Conservation (phyloP, 2,888 invertebrate species). For the Cerastis rubricosa region DNA sequence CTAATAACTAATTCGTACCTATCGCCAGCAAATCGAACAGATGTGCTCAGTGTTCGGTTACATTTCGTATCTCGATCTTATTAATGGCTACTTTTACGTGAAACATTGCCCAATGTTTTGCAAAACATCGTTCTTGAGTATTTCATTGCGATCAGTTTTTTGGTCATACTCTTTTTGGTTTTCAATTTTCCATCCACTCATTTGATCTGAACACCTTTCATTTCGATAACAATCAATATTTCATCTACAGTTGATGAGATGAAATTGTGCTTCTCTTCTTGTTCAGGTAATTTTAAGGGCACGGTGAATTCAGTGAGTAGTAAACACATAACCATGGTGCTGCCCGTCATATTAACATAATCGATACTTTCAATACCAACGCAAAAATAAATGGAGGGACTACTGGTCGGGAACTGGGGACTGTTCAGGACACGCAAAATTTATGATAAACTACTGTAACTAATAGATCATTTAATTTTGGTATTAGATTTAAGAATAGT, state of each 20-base stretch:
- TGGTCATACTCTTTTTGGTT: neutral
- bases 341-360: slow-evolving; percentile 15
- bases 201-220: neutral
- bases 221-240: slow-evolving; percentile 4
- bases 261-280: neutral
- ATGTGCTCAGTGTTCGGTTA: slow-evolving; percentile 50
- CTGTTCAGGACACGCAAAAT: neutral
- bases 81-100: slow-evolving; percentile 42
- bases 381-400: slow-evolving; percentile 11
- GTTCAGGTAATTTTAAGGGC: neutral
- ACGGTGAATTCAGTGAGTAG: neutral
- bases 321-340: neutral
- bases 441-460: slow-evolving; percentile 1
- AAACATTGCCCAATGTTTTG: slow-evolving; percentile 50
- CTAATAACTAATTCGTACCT: slow-evolving; percentile 53
- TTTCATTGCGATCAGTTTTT: slow-evolving; percentile 11
- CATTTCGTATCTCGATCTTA: slow-evolving; percentile 51
- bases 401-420: neutral
- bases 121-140: slow-evolving; percentile 32
- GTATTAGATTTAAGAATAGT: neutral
- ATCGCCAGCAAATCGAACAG: slow-evolving; percentile 41
- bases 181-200: neutral
- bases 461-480: slow-evolving; percentile 20
- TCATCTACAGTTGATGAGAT: neutral
- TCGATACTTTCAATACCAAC: slow-evolving; percentile 7